Percentiles rank a stretch among this genome's conserved stretches.
phyloP scores from a whole-genome alignment of 2,113 vertebrate genomes.

The Sarotherodon lohbergeri region DNA sequence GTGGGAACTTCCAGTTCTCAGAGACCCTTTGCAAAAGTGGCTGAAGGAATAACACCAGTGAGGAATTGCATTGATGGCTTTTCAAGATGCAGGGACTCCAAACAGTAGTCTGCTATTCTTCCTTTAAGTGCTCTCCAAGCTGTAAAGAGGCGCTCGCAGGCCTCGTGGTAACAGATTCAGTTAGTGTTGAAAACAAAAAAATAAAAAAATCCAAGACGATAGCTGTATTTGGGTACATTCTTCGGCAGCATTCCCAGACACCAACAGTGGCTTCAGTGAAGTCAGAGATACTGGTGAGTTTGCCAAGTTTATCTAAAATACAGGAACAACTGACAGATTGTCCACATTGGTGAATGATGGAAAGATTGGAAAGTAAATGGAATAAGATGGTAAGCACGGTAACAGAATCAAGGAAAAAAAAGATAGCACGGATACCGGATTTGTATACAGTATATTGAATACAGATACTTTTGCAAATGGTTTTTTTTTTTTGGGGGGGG shows the following conservation, averaged over 20 bases:
- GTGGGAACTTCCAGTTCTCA: slow-evolving; percentile 13
- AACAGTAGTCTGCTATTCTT: slow-evolving; percentile 61
- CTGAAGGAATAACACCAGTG: slow-evolving; percentile 5
- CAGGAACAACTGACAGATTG: background rate
- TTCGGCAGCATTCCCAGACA: slow-evolving; percentile 43
- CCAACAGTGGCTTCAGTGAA: slow-evolving; percentile 2
- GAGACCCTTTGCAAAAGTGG: slow-evolving; percentile 26
- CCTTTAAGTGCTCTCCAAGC: slow-evolving; percentile 49
- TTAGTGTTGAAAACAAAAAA: background rate
- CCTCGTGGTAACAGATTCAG: slow-evolving; percentile 18
- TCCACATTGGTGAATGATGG: slow-evolving; percentile 23
- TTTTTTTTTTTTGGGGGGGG: too few relatives aligned
- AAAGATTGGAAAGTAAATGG: background rate
- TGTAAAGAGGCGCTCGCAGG: slow-evolving; percentile 7
- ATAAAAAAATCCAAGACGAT: background rate
- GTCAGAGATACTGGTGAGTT: background rate
- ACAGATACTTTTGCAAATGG: background rate
- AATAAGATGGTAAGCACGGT: background rate
- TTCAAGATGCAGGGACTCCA: slow-evolving; percentile 52
- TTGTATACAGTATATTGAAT: background rate
- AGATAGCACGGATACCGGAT: background rate
- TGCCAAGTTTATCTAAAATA: slow-evolving; percentile 17
- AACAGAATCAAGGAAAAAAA: background rate
- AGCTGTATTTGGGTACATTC: slow-evolving; percentile 58
- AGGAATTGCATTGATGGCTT: slow-evolving; percentile 48